Evolutionary conservation across 2,888 invertebrate genomes (phyloP).

Genomic region (Lottia gigantea): DNA sequence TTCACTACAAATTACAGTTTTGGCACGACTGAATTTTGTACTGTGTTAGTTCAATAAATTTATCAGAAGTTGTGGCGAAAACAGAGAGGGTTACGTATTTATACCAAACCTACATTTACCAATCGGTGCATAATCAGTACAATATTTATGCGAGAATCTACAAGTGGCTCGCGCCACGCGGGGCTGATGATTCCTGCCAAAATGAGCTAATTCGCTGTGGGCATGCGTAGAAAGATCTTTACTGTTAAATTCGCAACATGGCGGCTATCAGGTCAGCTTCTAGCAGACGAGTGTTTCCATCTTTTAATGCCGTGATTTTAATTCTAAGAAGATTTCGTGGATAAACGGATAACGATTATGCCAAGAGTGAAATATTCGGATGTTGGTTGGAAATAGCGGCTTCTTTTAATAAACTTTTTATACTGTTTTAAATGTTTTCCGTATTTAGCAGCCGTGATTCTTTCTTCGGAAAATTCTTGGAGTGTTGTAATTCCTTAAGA

Average conservation of each 20-base stretch:
- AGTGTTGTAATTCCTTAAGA: conserved; percentile 1
- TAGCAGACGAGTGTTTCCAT: conserved; percentile 11
- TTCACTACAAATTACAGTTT: conserved; percentile 7
- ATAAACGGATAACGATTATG: conserved; percentile 9
- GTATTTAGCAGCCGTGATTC: conserved; percentile 3
- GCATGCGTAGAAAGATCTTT: conserved; percentile 11
- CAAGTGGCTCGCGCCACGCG: conserved; percentile 11
- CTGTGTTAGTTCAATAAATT: not conserved
- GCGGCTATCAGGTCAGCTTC: conserved; percentile 8
- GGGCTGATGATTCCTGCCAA: conserved; percentile 10
- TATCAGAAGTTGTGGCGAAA: not conserved
- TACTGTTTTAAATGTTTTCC: conserved; percentile 4
- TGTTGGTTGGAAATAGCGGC: conserved; percentile 10
- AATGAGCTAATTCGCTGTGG: conserved; percentile 11
- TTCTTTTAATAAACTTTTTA: conserved; percentile 5
- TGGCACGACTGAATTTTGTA: conserved; percentile 3
- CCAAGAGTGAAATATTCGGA: conserved; percentile 10
- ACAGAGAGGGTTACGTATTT: conserved; percentile 5
- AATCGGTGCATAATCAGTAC: conserved; percentile 11
- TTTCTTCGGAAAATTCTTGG: conserved; percentile 10
- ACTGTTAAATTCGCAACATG: conserved; percentile 10
- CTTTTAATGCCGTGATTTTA: conserved; percentile 1
- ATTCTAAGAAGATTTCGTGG: conserved; percentile 8
- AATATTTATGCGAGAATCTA: conserved; percentile 11
- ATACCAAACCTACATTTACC: conserved; percentile 5